A percentile compares a stretch with the other conserved stretches of the same genome.
Conservation (phyloP, 2,888 invertebrate genomes). For the Aspidiotus destructor region DNA sequence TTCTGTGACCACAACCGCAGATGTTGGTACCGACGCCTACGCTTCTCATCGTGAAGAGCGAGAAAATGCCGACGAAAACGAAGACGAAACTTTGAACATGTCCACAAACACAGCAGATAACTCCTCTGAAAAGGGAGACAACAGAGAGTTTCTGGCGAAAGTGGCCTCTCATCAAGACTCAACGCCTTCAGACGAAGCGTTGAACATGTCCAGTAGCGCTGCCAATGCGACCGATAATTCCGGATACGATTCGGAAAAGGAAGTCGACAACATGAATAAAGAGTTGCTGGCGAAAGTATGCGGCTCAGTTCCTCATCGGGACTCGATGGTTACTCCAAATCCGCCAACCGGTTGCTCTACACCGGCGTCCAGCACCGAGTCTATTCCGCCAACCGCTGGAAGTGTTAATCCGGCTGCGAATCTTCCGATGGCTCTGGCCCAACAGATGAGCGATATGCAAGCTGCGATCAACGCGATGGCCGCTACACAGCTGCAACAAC, state of each 20-base stretch:
- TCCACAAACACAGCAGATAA: conserved; percentile 12
- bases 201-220: conserved; percentile 52
- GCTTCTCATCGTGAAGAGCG: conserved; percentile 20
- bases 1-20: conserved; percentile 35
- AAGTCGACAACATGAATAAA: conserved; percentile 44
- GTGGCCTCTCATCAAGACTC: conserved; percentile 34
- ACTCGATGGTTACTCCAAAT: conserved; percentile 49
- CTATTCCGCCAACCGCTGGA: conserved; percentile 42
- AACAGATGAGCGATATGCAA: conserved; percentile 74
- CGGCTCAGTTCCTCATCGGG: conserved; percentile 38
- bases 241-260: conserved; percentile 40
- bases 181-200: conserved; percentile 51
- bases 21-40: conserved; percentile 37
- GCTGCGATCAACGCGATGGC: conserved; percentile 71
- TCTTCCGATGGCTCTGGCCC: conserved; percentile 49
- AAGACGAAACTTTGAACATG: conserved; percentile 20
- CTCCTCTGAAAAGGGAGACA: conserved; percentile 41
- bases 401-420: conserved; percentile 43
- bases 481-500: conserved; percentile 63
- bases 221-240: conserved; percentile 25
- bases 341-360: conserved; percentile 53
- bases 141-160: conserved; percentile 44
- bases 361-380: conserved; percentile 53
- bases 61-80: conserved; percentile 14
- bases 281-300: conserved; percentile 44